These are phyloP conservation scores for Thereva nobilitata DNA, from an alignment of 2,888 invertebrate genomes.

Conservation along the genomic window DNA sequence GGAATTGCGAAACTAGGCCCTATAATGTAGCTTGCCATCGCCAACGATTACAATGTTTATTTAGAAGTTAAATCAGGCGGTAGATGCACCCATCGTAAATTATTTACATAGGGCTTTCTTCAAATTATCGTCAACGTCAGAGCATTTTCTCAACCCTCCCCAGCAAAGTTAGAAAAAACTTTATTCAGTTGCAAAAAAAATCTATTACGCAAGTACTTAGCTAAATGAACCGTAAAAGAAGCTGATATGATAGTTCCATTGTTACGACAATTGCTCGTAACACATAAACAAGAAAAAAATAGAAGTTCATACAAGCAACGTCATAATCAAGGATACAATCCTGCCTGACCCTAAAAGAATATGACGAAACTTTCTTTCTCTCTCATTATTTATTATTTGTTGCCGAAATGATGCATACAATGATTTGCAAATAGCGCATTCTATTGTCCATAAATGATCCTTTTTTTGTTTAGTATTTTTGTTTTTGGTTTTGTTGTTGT, in stretches of 20 bases:
- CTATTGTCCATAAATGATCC: too few species aligned
- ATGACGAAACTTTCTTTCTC: slow-evolving; percentile 15
- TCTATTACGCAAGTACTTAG: slow-evolving; percentile 21
- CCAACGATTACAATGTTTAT: too few species aligned
- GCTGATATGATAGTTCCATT: slow-evolving; percentile 27
- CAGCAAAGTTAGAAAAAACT: slow-evolving; percentile 1
- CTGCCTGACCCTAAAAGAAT: not conserved
- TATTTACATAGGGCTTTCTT: too few species aligned
- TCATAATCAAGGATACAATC: slow-evolving; percentile 21
- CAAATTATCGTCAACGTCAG: too few species aligned
- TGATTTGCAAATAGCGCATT: too few species aligned
- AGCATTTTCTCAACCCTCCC: too few species aligned
- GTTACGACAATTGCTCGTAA: slow-evolving; percentile 28
- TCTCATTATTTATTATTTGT: slow-evolving; percentile 25
- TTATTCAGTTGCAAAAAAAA: slow-evolving; percentile 13
- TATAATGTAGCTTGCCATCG: too few species aligned
- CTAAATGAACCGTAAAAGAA: slow-evolving; percentile 20
- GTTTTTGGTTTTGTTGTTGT: slow-evolving; percentile 2
- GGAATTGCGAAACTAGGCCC: too few species aligned
- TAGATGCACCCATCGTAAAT: too few species aligned
- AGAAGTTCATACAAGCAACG: slow-evolving; percentile 18
- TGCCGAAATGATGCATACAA: slow-evolving; percentile 8
- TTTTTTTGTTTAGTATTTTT: too few species aligned
- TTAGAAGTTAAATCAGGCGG: too few species aligned
- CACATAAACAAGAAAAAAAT: not conserved